phyloP scores from a whole-genome alignment of 2,113 vertebrate genomes.

The Leucopsar rothschildi region DNA sequence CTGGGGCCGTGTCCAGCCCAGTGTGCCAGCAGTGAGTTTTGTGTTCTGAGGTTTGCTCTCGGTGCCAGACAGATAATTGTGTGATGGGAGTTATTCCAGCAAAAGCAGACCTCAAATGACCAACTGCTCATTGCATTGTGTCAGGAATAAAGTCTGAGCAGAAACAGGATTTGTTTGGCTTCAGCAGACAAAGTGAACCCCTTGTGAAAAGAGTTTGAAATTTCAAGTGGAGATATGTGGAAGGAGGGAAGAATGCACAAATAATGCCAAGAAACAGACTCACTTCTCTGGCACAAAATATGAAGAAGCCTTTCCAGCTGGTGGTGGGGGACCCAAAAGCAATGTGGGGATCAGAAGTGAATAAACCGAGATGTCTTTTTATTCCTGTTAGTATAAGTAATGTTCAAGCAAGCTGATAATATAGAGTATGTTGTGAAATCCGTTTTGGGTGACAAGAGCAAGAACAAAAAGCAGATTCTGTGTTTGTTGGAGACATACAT shows the following conservation, averaged over 20 bases:
- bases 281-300: neutral
- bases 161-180: neutral
- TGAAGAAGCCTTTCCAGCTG: neutral
- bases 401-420: neutral
- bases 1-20: rapidly evolving
- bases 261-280: slow-evolving; percentile 23
- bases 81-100: neutral
- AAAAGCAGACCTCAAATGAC: neutral
- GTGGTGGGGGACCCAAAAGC: neutral
- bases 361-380: neutral
- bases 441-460: slow-evolving; percentile 38
- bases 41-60: neutral
- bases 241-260: neutral
- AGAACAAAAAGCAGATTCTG: slow-evolving; percentile 64
- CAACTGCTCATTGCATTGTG: neutral
- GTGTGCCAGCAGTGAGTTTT: rapidly evolving
- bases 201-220: slow-evolving; percentile 25
- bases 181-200: neutral
- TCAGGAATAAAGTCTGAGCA: neutral
- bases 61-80: neutral
- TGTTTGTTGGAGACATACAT: neutral
- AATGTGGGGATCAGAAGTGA: neutral
- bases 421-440: neutral
- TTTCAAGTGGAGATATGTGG: slow-evolving; percentile 22
- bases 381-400: neutral